A percentile compares a stretch with the other conserved stretches of the same genome.
Evolutionary conservation across 2,113 vertebrate species (phyloP).

Genomic region (Illadopsis cleaveri): DNA sequence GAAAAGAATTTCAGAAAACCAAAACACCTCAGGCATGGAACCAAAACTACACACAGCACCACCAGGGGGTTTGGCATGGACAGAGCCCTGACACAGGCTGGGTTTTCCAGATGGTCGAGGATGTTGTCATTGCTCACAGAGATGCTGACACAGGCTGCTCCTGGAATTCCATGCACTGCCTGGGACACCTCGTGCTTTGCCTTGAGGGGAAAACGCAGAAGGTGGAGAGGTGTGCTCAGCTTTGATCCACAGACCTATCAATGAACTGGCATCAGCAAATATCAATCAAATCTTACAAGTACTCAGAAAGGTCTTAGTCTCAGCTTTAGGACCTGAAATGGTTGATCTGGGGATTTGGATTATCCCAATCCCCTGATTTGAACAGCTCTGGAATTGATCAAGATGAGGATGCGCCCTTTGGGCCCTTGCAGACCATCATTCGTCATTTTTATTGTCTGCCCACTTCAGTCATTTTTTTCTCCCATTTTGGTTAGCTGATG

Average conservation of each 20-base stretch:
- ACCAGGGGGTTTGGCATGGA: not conserved
- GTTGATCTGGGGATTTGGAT: not conserved
- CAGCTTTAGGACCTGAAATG: not conserved
- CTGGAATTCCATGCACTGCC: not conserved
- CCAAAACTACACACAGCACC: too few species aligned
- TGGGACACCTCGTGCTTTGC: not conserved
- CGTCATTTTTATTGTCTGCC: not conserved
- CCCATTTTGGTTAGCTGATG: not conserved
- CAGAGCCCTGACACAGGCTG: not conserved
- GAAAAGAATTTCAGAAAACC: too few species aligned
- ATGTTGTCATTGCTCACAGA: not conserved
- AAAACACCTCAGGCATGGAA: too few species aligned
- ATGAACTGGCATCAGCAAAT: not conserved
- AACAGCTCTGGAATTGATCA: not conserved
- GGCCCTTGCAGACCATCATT: accelerated
- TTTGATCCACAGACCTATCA: not conserved
- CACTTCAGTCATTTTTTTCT: not conserved
- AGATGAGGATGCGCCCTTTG: not conserved
- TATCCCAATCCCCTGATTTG: not conserved
- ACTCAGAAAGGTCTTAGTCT: not conserved
- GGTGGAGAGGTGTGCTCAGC: not conserved
- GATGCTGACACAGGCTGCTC: not conserved
- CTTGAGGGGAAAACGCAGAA: not conserved
- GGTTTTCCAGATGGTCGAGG: not conserved
- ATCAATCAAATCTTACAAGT: not conserved